Evolutionary conservation across 1,140 invertebrate species (phyloP), one percentile per base, ranked within the genome.

Genomic region (Tetranychus urticae): DNA sequence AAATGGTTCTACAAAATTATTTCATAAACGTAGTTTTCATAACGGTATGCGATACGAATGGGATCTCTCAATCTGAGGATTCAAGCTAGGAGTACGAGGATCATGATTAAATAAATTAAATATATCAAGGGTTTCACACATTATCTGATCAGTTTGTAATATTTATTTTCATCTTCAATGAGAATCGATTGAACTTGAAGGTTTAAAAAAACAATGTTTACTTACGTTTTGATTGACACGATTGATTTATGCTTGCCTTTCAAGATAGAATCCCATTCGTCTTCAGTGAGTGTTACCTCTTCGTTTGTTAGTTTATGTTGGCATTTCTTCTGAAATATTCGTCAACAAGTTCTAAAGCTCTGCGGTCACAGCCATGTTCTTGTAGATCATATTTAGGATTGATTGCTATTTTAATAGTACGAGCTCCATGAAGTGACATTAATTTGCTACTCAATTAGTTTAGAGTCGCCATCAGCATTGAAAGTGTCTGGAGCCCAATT

Each of bases 311-410:
- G 59, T 31, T 65, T 1, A 67, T 60, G 10, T 64, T 63, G 14
- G 89, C 82, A 69, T 86, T 83, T 23, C 82, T 78, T 63, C 82
- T 80, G 69, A 93, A 99, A 73, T 97, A 99, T 56, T 88, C 76
- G 59, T 84, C 80, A 5, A 99, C 72, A 36, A 94, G 71, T 65
- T 83, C 72, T 3, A 98, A 69, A 4, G 93, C 90, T 63, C 83
- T 75, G 54, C 78, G n/a, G 62, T 83, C 75, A 52, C 78, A 80
- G 6, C 93, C 93, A 73, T 98, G 98, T 12, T 92, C 92, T 88
- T 94, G 96, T 80, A 82, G 76, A 75, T 97, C 91, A 73, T 96
- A 97, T 67, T 94, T 88, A 0, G 96, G 94, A 81, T 99, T 92
- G 3, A 93, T 97, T 1, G 94, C 94, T 61, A 99, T 93, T 46